phyloP scores from a whole-genome alignment of 2,797 vertebrate species.

The Todus mexicanus region DNA sequence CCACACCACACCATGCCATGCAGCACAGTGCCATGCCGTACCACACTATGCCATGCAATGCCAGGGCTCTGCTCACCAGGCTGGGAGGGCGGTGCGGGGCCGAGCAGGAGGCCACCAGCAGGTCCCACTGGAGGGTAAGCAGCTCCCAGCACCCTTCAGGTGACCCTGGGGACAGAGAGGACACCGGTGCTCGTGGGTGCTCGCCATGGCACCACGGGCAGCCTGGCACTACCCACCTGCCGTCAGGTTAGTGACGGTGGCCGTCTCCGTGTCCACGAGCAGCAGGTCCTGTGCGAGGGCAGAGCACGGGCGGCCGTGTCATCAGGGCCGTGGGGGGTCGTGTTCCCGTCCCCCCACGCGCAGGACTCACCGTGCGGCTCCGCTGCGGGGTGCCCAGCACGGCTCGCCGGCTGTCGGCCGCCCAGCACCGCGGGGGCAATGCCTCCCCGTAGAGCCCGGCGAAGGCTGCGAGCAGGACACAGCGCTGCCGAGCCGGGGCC shows the following conservation, averaged over 20 bases:
- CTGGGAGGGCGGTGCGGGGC: slow-evolving; percentile 76
- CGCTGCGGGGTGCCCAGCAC: slow-evolving; percentile 79
- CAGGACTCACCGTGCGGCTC: slow-evolving; percentile 76
- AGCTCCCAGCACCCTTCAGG: slow-evolving; percentile 81
- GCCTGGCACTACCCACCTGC: slow-evolving; percentile 39
- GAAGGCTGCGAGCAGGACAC: not conserved
- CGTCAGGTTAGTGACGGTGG: slow-evolving; percentile 74
- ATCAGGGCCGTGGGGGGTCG: rapidly evolving
- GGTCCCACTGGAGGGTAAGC: slow-evolving; percentile 78
- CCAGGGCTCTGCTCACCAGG: slow-evolving; percentile 70
- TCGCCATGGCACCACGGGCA: rapidly evolving
- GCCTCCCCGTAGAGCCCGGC: slow-evolving; percentile 76
- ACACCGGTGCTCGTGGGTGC: rapidly evolving
- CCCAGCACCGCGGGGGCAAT: slow-evolving; percentile 77
- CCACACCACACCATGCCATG: rapidly evolving
- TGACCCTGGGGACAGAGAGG: not conserved
- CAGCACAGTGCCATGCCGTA: rapidly evolving
- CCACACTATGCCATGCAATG: rapidly evolving
- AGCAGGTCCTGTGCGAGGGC: slow-evolving; percentile 76
- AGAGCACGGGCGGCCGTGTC: not conserved
- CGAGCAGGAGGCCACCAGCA: slow-evolving; percentile 82
- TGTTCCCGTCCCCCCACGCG: rapidly evolving
- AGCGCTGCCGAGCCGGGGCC: rapidly evolving
- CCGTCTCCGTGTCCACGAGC: slow-evolving; percentile 73
- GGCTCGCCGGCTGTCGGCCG: slow-evolving; percentile 75